Percentiles rank a stretch among this genome's conserved stretches.
These are phyloP conservation scores for Caloenas nicobarica DNA, from an alignment of 2,113 vertebrate species.

Conservation along the genomic window DNA sequence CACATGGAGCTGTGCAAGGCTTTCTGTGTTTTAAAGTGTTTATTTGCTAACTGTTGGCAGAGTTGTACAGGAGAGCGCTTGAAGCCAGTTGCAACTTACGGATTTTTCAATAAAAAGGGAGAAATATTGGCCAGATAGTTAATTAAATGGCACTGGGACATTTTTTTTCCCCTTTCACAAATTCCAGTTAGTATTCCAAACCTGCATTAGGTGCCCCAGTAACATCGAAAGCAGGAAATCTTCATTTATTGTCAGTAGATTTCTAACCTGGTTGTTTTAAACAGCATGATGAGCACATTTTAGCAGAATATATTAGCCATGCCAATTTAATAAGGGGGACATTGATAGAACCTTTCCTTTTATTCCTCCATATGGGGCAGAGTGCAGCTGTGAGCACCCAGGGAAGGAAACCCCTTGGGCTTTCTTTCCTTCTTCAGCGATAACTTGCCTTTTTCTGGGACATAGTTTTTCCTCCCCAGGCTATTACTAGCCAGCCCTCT, in stretches of 20 bases:
- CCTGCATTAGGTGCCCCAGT: not conserved
- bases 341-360: not conserved
- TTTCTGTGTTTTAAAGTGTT: conserved; percentile 6
- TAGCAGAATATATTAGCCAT: not conserved
- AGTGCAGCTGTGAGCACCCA: not conserved
- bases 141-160: conserved; percentile 35
- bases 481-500: not conserved
- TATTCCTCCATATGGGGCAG: rapidly evolving
- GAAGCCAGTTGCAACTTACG: conserved; percentile 29
- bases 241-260: conserved; percentile 25
- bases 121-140: conserved; percentile 41
- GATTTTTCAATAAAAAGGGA: conserved; percentile 59
- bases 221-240: not conserved
- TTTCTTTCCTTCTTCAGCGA: not conserved
- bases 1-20: not conserved
- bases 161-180: not conserved
- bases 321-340: not conserved
- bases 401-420: not conserved
- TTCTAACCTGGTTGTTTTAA: conserved; percentile 38
- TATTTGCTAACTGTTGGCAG: conserved; percentile 44
- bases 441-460: not conserved
- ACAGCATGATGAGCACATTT: conserved; percentile 36
- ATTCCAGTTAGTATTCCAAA: conserved; percentile 32
- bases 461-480: not conserved
- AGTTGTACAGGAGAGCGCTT: not conserved